Conservation (phyloP, 2,113 vertebrate species). For the Illadopsis cleaveri region DNA sequence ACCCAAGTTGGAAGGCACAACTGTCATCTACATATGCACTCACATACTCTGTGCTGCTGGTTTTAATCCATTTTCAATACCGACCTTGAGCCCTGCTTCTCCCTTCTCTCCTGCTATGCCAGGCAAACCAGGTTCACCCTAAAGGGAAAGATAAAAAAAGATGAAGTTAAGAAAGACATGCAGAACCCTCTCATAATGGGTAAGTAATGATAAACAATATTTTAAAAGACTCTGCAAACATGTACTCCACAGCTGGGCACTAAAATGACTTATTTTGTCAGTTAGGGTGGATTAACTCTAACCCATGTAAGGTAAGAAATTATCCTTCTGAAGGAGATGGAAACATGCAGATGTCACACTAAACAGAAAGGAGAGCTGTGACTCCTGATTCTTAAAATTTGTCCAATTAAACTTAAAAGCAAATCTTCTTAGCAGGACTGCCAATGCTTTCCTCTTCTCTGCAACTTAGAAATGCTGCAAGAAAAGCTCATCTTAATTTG, state of each 20-base stretch:
- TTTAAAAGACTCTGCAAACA: not conserved
- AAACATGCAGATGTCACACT: not conserved
- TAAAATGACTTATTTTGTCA: not conserved
- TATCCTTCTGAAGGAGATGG: not conserved
- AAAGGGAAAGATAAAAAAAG: slow-evolving; percentile 46
- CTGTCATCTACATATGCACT: not conserved
- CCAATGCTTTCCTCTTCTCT: not conserved
- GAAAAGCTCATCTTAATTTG: not conserved
- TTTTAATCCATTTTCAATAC: slow-evolving; percentile 55
- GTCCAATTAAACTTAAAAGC: not conserved
- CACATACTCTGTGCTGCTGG: not conserved
- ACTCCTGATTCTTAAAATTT: not conserved
- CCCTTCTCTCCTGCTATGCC: slow-evolving; percentile 83
- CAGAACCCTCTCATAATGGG: not conserved
- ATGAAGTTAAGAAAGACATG: not conserved
- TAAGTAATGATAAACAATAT: not conserved
- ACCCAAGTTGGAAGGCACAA: not conserved
- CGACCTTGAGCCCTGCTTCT: slow-evolving; percentile 86
- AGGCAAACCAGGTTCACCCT: slow-evolving; percentile 90
- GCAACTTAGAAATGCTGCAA: not conserved
- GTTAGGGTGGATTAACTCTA: not conserved
- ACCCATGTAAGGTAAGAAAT: not conserved
- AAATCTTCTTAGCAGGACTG: not conserved
- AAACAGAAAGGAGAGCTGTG: not conserved
- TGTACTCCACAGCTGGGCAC: not conserved